Percentiles rank a stretch among this genome's conserved stretches.
Conservation (phyloP, 2,113 vertebrate species). For the Campylomormyrus numenius region DNA sequence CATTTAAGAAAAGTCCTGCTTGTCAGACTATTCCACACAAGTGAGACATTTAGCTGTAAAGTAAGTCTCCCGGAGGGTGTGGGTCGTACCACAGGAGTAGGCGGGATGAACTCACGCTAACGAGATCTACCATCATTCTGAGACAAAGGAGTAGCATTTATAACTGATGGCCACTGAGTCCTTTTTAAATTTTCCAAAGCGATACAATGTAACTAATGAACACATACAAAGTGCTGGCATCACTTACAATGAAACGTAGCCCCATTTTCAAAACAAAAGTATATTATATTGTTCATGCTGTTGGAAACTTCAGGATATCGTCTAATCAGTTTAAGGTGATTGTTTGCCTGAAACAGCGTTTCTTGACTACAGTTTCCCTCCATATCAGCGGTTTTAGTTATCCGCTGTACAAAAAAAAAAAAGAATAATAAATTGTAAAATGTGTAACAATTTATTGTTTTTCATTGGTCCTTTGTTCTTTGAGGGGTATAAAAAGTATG, state of each 20-base stretch:
- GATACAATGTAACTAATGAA: neutral
- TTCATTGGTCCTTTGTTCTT: neutral
- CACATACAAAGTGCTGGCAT: neutral
- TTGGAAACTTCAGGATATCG: neutral
- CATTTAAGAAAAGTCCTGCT: conserved; percentile 62
- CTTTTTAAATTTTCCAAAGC: neutral
- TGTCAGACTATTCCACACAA: conserved; percentile 66
- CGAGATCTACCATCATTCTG: conserved; percentile 37
- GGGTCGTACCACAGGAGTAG: conserved; percentile 44
- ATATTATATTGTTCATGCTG: neutral
- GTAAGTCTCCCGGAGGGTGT: conserved; percentile 47
- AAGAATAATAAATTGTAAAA: neutral
- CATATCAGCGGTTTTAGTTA: neutral
- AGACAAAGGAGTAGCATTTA: conserved; percentile 11
- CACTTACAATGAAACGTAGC: neutral
- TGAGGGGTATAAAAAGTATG: neutral
- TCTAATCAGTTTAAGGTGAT: neutral
- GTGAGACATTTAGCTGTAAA: conserved; percentile 48
- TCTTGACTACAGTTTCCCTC: neutral
- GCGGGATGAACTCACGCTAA: conserved; percentile 16
- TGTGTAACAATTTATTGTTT: neutral
- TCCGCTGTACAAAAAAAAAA: neutral
- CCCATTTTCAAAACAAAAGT: neutral
- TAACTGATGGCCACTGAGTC: neutral
- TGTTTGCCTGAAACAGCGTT: neutral